A percentile compares a stretch with the other conserved stretches of the same genome.
phyloP scores from a whole-genome alignment of 2,113 vertebrate species.

The Nycticryphes semicollaris region DNA sequence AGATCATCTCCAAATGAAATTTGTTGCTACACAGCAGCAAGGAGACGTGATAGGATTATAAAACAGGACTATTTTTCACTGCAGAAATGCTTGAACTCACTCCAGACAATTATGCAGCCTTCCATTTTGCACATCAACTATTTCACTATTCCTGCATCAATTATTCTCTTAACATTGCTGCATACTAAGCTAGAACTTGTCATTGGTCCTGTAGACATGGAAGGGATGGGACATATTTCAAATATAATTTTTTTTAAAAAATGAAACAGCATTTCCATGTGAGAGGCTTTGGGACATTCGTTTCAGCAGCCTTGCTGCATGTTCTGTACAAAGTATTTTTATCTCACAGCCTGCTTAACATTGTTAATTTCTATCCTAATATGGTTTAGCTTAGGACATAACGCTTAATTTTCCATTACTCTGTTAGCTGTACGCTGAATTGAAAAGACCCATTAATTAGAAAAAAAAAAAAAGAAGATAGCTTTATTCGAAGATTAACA shows the following conservation, averaged over 20 bases:
- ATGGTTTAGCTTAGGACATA: conserved; percentile 21
- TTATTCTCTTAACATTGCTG: conserved; percentile 67
- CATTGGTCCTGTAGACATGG: conserved; percentile 10
- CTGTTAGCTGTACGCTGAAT: conserved; percentile 2
- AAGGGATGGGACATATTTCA: background rate
- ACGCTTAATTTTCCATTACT: conserved; percentile 36
- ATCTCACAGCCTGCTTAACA: conserved; percentile 23
- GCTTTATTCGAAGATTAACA: conserved; percentile 47
- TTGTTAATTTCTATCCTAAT: conserved; percentile 43
- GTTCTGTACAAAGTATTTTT: conserved; percentile 44
- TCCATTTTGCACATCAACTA: conserved; percentile 76
- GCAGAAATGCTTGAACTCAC: conserved; percentile 73
- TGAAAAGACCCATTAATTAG: conserved; percentile 45
- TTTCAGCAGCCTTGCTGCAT: background rate
- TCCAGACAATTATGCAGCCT: conserved; percentile 76
- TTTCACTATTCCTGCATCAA: conserved; percentile 70
- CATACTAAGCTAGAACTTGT: conserved; percentile 21
- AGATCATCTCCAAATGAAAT: conserved; percentile 64
- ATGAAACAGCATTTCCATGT: conserved; percentile 6
- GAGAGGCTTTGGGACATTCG: conserved; percentile 11
- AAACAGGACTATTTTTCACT: conserved; percentile 68
- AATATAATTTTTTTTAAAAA: background rate
- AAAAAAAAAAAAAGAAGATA: conserved; percentile 15
- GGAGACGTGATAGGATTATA: conserved; percentile 66
- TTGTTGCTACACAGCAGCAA: conserved; percentile 38